Evolutionary conservation across 2,888 invertebrate genomes (phyloP), one percentile per base, ranked within the genome.

Genomic region (Drosophila percnosoma): DNA sequence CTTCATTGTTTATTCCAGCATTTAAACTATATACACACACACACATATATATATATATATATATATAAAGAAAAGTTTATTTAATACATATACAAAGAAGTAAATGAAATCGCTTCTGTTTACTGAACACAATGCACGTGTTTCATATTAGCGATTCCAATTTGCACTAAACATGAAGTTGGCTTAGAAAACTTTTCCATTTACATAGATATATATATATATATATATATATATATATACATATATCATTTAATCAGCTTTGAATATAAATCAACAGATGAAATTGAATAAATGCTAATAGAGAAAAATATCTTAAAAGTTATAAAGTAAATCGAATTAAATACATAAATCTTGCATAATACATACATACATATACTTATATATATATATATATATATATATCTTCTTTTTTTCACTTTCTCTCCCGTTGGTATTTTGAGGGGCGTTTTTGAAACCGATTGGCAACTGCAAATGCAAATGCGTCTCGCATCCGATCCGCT

Each of bases 361-460:
- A n/a, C 10, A 5, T 2, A 34, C 15, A 34, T 6, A 34, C 6
- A 15, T 15, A 15, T 2, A 31, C 15, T 0, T 5, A 15, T 6
- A 42, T 10, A 31, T 40, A 42, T 42, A 6, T 45, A 10, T 45
- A 21, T 45, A 40, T 8, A 40, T n/a, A 10, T 27, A 27, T 15
- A 8, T 31, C 10, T 31, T 27, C 29, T 31, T 31, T 31, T 10
- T 33, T 10, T 33, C 34, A 33, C n/a, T 36, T 42, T 31, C n/a
- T 34, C 13, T 40, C 11, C 36, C 11, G n/a, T 33, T 36, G 24
- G n/a, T 13, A 38, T 38, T 68, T 59, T 36, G 54, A 45, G 76
- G 67, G 78, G 80, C 78, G 78, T 80, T 80, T 69, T 64, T 24
- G 24, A 6, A 55, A 63, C 15, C 58, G 54, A 54, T 68, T 72